Conservation (phyloP, 2,888 invertebrate genomes). For the Sycophila texana region DNA sequence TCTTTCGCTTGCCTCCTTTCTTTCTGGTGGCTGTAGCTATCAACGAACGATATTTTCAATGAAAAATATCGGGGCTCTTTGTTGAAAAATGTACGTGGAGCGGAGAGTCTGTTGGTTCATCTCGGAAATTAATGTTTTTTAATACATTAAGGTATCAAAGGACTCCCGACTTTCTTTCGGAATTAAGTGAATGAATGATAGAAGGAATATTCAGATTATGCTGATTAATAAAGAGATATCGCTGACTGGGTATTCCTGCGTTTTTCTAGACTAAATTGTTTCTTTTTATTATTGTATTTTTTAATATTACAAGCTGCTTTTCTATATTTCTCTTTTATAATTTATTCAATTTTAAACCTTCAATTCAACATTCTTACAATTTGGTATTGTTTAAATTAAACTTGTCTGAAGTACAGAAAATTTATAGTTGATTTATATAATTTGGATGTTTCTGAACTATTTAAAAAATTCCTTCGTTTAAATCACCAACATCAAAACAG, state of each 20-base stretch:
- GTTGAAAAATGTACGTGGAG: conserved; percentile 21
- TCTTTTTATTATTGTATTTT: no score
- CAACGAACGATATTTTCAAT: conserved; percentile 1
- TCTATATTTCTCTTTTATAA: no score
- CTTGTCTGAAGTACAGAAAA: no score
- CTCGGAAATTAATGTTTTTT: conserved; percentile 22
- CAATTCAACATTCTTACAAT: no score
- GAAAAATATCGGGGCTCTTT: conserved; percentile 8
- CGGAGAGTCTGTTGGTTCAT: neutral
- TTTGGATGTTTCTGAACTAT: no score
- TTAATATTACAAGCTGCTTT: neutral
- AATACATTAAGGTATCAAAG: conserved; percentile 21
- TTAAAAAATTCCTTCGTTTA: no score
- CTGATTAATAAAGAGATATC: neutral
- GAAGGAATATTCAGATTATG: neutral
- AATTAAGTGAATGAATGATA: conserved; percentile 16
- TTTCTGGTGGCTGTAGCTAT: neutral
- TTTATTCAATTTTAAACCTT: neutral
- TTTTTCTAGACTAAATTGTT: no score
- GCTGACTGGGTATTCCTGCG: neutral
- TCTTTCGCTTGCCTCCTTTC: neutral
- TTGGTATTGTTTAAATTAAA: no score
- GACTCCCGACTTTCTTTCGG: neutral
- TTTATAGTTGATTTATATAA: no score
- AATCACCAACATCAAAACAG: no score